Conservation (phyloP, 2,888 invertebrate genomes). For the Oegoconia quadripuncta region DNA sequence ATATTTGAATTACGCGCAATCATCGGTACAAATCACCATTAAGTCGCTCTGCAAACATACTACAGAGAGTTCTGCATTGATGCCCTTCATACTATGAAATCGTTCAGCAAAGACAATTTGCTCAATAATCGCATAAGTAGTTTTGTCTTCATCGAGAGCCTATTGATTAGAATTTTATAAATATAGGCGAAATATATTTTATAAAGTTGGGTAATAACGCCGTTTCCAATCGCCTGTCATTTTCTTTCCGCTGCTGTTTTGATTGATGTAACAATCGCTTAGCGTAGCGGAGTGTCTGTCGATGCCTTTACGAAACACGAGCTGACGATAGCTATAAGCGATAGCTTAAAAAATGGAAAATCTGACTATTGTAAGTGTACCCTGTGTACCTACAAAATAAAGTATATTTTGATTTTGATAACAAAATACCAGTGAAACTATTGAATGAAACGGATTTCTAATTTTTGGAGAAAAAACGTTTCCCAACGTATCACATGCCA, state of each 20-base stretch:
- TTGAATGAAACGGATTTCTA: constrained; percentile 32
- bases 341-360: too few relatives aligned
- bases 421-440: constrained; percentile 19
- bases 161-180: neutral
- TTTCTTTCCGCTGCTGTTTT: constrained; percentile 30
- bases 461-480: too few relatives aligned
- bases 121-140: neutral
- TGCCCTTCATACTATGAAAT: too few relatives aligned
- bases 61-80: too few relatives aligned
- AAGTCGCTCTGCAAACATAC: too few relatives aligned
- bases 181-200: neutral
- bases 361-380: too few relatives aligned
- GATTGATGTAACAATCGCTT: constrained; percentile 33
- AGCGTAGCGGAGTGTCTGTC: constrained; percentile 5
- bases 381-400: too few relatives aligned
- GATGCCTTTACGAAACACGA: constrained; percentile 9
- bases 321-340: too few relatives aligned
- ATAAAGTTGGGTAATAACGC: constrained; percentile 6
- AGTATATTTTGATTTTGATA: too few relatives aligned
- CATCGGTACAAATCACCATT: too few relatives aligned
- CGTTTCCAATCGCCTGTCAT: constrained; percentile 30
- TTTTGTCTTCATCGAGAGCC: neutral
- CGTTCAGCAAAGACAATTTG: neutral
- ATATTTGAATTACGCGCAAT: too few relatives aligned
- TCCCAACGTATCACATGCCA: too few relatives aligned